Percentiles rank a stretch among this genome's conserved stretches.
Conservation (phyloP, 2,888 invertebrate genomes). For the Blastobasis lacticolella region DNA sequence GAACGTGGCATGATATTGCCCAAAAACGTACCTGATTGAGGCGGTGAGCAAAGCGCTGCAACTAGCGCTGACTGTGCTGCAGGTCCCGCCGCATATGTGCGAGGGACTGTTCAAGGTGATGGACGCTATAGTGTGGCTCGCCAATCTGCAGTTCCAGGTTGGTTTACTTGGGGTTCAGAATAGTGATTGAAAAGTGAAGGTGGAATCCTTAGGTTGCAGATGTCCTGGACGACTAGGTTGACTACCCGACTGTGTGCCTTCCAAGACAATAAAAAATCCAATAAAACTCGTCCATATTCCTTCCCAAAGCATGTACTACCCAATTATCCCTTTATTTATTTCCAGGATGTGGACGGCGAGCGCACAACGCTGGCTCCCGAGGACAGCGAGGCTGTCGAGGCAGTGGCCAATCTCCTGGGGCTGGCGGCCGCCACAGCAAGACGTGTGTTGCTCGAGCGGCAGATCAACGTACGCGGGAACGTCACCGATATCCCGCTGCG, state of each 20-base stretch:
- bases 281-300: no score
- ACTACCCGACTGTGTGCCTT: no score
- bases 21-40: constrained; percentile 25
- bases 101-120: constrained; percentile 92
- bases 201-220: no score
- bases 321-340: not conserved
- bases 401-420: constrained; percentile 84
- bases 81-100: constrained; percentile 89
- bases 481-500: constrained; percentile 94
- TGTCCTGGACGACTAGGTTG: no score
- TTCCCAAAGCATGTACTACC: not conserved
- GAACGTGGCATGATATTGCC: no score
- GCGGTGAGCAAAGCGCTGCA: constrained; percentile 79
- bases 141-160: constrained; percentile 87
- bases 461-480: constrained; percentile 94
- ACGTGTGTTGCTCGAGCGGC: constrained; percentile 83
- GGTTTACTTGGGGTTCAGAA: constrained; percentile 1
- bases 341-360: constrained; percentile 89
- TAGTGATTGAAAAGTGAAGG: no score
- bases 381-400: constrained; percentile 81
- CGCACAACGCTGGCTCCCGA: constrained; percentile 81
- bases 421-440: constrained; percentile 82
- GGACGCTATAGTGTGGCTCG: constrained; percentile 92
- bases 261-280: no score
- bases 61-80: constrained; percentile 90